These are phyloP conservation scores for Taphrorychus bicolor DNA, from an alignment of 2,888 invertebrate genomes.

Conservation along the genomic window DNA sequence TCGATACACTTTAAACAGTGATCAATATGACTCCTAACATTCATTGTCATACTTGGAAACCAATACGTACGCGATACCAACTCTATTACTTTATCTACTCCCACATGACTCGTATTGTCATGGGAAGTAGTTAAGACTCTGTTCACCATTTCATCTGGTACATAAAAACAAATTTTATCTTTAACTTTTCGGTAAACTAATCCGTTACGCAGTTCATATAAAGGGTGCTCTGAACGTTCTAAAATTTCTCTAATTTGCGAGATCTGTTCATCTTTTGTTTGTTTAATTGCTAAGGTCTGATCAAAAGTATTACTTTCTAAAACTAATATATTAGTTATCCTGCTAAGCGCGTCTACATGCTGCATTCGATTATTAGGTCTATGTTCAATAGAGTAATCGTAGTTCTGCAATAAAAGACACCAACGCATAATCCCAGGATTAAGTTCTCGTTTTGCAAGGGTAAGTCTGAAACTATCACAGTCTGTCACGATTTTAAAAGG, in stretches of 20 bases:
- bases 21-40: slow-evolving; percentile 36
- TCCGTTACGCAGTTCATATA: slow-evolving; percentile 12
- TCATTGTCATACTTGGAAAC: slow-evolving; percentile 42
- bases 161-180: slow-evolving; percentile 8
- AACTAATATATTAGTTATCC: slow-evolving; percentile 23
- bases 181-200: slow-evolving; percentile 15
- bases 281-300: slow-evolving; percentile 20
- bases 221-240: not conserved
- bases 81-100: slow-evolving; percentile 39
- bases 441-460: slow-evolving; percentile 28
- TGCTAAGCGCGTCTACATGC: slow-evolving; percentile 38
- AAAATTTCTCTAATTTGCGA: slow-evolving; percentile 1
- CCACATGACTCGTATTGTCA: slow-evolving; percentile 42
- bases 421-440: slow-evolving; percentile 34
- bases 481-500: no score
- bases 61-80: slow-evolving; percentile 40
- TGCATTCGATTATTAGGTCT: slow-evolving; percentile 31
- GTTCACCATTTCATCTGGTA: slow-evolving; percentile 6
- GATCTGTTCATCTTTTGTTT: slow-evolving; percentile 19
- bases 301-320: slow-evolving; percentile 32
- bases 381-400: slow-evolving; percentile 37
- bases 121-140: slow-evolving; percentile 26
- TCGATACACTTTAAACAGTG: slow-evolving; percentile 48
- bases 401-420: slow-evolving; percentile 32
- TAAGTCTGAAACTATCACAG: slow-evolving; percentile 16